These are phyloP conservation scores for Alosa sapidissima DNA, from an alignment of 2,797 vertebrate genomes.

Conservation along the genomic window DNA sequence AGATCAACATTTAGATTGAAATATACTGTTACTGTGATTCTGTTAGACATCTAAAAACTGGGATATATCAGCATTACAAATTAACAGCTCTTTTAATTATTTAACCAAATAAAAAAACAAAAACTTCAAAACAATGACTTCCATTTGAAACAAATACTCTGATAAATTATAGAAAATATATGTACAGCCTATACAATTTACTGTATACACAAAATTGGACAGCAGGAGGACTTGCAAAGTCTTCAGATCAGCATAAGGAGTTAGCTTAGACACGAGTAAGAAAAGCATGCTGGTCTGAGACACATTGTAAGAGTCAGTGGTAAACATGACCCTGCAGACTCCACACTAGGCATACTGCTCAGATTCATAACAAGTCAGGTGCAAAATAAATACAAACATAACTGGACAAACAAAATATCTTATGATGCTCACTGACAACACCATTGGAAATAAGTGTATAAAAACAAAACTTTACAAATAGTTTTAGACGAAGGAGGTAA, in stretches of 20 bases:
- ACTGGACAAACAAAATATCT: neutral
- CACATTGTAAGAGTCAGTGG: neutral
- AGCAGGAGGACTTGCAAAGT: neutral
- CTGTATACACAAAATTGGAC: neutral
- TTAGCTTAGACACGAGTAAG: neutral
- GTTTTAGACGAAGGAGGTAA: constrained; percentile 35
- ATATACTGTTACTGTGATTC: neutral
- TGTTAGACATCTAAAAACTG: neutral
- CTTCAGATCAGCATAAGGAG: neutral
- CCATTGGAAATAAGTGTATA: neutral
- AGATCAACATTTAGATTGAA: neutral
- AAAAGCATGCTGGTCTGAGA: constrained; percentile 2
- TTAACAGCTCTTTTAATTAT: neutral
- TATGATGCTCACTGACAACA: neutral
- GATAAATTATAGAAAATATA: constrained; percentile 27
- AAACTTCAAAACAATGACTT: neutral
- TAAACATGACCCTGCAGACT: constrained; percentile 1
- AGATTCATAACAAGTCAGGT: neutral
- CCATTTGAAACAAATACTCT: neutral
- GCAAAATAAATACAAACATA: neutral
- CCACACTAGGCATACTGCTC: neutral
- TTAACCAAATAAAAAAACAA: neutral
- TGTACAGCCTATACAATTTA: constrained; percentile 19
- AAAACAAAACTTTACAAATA: constrained; percentile 15
- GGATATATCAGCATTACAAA: neutral